Evolutionary conservation across 2,888 invertebrate genomes (phyloP).

Genomic region (Exocentrus adspersus): DNA sequence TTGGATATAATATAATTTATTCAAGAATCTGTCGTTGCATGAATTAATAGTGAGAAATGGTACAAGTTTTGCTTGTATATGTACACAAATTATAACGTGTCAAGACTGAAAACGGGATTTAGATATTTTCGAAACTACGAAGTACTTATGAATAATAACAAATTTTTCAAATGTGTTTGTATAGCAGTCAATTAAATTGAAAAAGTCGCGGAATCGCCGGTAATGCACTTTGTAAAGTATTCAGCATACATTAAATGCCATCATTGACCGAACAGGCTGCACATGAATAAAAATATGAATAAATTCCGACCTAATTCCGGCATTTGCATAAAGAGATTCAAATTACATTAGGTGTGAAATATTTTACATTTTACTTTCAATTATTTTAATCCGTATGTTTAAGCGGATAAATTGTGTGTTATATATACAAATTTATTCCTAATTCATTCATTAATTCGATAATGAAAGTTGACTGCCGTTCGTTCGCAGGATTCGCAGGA

Average conservation of each 20-base stretch:
- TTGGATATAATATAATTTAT: too few species aligned
- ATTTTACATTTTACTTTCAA: slow-evolving; percentile 42
- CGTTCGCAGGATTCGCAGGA: too few species aligned
- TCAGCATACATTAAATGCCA: slow-evolving; percentile 3
- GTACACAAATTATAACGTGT: too few species aligned
- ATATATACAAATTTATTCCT: slow-evolving; percentile 43
- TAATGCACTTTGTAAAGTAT: background rate
- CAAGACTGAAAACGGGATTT: too few species aligned
- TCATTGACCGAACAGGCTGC: background rate
- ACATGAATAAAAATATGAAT: slow-evolving; percentile 26
- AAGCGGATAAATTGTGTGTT: slow-evolving; percentile 37
- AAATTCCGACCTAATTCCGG: slow-evolving; percentile 40
- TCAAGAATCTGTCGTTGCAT: too few species aligned
- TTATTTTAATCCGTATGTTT: slow-evolving; percentile 43
- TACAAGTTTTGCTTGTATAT: too few species aligned
- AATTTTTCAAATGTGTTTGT: too few species aligned
- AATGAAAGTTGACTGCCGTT: slow-evolving; percentile 6
- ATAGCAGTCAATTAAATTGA: too few species aligned
- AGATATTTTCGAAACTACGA: too few species aligned
- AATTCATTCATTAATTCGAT: slow-evolving; percentile 39
- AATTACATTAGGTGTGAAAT: slow-evolving; percentile 38
- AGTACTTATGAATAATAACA: too few species aligned
- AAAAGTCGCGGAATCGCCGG: background rate
- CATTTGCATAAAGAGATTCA: slow-evolving; percentile 41
- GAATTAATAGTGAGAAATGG: too few species aligned